phyloP scores from a whole-genome alignment of 2,888 invertebrate genomes.

The Notocelia uddmanniana region DNA sequence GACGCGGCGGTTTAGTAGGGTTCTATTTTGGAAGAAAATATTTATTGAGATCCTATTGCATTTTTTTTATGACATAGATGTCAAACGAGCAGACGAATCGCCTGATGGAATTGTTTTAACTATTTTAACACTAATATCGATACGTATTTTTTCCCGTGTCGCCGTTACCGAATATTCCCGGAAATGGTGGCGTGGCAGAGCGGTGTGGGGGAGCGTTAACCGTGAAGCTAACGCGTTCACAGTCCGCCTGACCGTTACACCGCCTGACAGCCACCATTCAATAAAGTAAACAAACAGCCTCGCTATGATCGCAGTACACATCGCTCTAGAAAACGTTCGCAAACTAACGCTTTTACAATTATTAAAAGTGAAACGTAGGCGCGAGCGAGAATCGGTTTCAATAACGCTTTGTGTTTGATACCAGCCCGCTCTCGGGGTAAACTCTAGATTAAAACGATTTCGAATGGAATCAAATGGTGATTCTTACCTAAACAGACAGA shows the following conservation, averaged over 20 bases:
- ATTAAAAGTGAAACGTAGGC: too few species aligned
- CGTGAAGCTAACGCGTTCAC: background rate
- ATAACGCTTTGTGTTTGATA: background rate
- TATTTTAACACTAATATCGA: too few species aligned
- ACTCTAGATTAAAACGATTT: background rate
- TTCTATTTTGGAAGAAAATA: background rate
- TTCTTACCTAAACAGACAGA: background rate
- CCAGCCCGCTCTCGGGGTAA: background rate
- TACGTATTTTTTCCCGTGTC: too few species aligned
- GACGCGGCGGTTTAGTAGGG: background rate
- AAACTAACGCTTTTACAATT: too few species aligned
- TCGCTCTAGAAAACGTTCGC: too few species aligned
- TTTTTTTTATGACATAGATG: too few species aligned
- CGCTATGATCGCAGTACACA: background rate
- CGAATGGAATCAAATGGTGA: background rate
- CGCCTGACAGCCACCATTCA: too few species aligned
- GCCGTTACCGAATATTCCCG: too few species aligned
- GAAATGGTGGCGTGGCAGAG: too few species aligned
- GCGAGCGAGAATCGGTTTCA: background rate
- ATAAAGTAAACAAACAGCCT: background rate
- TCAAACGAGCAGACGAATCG: too few species aligned
- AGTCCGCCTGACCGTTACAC: background rate
- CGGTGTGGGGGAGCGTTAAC: background rate
- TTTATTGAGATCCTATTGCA: too few species aligned
- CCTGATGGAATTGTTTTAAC: too few species aligned